These are phyloP conservation scores for Pegoplata infirma DNA, from an alignment of 2,888 invertebrate species.

Conservation along the genomic window DNA sequence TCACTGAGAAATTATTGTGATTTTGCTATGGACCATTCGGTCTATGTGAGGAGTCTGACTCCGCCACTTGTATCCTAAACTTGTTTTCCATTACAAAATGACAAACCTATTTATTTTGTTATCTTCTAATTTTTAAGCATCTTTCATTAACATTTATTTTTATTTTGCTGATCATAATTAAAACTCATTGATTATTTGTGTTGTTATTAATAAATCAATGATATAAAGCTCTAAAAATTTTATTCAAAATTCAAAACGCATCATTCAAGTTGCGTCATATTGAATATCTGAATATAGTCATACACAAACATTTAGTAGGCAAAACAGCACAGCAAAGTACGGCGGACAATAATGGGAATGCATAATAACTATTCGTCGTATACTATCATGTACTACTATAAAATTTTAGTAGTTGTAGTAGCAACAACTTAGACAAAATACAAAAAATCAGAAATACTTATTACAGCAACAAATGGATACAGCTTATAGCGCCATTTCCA, in stretches of 20 bases:
- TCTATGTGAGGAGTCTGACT: too few relatives aligned
- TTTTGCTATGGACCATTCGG: too few relatives aligned
- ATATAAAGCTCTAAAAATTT: conserved; percentile 19
- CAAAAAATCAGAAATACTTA: neutral
- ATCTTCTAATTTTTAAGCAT: neutral
- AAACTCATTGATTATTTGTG: conserved; percentile 2
- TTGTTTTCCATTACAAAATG: too few relatives aligned
- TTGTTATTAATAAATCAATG: conserved; percentile 31
- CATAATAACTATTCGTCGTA: too few relatives aligned
- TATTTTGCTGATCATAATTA: neutral
- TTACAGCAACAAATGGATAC: neutral
- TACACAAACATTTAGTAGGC: conserved; percentile 27
- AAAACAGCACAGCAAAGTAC: conserved; percentile 3
- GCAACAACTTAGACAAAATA: neutral
- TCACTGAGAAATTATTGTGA: too few relatives aligned
- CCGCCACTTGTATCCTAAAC: too few relatives aligned
- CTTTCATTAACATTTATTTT: neutral
- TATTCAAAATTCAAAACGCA: conserved; percentile 37
- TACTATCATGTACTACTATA: conserved; percentile 1
- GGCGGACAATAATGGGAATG: conserved; percentile 28
- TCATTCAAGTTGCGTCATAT: conserved; percentile 49
- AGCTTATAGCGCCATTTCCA: too few relatives aligned
- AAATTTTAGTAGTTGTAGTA: neutral
- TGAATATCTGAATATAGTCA: conserved; percentile 27
- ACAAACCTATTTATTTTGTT: too few relatives aligned